Evolutionary conservation across 30 jellyfish, hydroid and myxozoan species (phyloP).

Genomic region (Cassiopea xamachana): DNA sequence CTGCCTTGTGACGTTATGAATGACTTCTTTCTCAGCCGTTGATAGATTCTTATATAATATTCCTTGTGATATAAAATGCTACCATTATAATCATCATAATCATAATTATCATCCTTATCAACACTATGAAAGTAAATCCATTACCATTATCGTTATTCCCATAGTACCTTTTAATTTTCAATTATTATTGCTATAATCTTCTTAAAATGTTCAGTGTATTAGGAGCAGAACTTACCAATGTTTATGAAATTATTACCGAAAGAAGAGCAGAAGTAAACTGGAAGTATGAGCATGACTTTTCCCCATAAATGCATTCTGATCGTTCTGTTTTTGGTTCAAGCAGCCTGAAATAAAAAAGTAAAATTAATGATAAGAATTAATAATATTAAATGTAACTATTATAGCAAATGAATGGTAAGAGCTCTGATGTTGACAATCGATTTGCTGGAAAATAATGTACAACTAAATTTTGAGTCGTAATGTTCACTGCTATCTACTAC

Average conservation of each 20-base stretch:
- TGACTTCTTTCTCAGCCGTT: neutral
- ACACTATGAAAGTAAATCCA: neutral
- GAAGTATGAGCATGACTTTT: neutral
- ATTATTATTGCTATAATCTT: neutral
- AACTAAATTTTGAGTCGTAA: too few species aligned
- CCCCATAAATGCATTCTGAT: neutral
- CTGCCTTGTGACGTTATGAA: neutral
- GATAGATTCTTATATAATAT: neutral
- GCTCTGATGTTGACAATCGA: too few species aligned
- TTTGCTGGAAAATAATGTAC: too few species aligned
- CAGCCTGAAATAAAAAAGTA: neutral
- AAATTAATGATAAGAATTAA: neutral
- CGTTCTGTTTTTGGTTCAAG: neutral
- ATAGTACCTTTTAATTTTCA: neutral
- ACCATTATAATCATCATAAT: neutral
- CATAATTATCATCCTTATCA: neutral
- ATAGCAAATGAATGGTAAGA: too few species aligned
- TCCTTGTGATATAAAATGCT: neutral
- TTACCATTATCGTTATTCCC: neutral
- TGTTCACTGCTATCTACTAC: too few species aligned
- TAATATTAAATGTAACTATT: neutral
- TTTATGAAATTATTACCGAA: neutral
- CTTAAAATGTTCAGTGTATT: too few species aligned
- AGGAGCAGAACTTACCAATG: neutral
- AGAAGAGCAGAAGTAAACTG: neutral